phyloP scores from a whole-genome alignment of 30 jellyfish, hydroid and myxozoan species.

The Catostylus mosaicus region DNA sequence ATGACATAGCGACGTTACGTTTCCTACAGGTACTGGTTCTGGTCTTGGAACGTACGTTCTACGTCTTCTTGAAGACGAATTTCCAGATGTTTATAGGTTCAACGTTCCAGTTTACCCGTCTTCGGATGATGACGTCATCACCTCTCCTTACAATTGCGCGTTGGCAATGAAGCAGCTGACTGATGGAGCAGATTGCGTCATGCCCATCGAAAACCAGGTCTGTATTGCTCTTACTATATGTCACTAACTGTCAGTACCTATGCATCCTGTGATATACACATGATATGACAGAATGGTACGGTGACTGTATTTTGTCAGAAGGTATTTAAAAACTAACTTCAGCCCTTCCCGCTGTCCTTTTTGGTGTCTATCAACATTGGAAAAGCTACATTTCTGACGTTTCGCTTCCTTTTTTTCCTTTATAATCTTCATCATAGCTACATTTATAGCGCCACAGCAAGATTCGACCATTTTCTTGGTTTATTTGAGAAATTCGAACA shows the following conservation, averaged over 20 bases:
- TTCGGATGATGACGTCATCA: constrained; percentile 90
- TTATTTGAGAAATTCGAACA: too few species aligned
- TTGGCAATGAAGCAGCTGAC: constrained; percentile 94
- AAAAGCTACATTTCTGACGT: too few species aligned
- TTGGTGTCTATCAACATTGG: too few species aligned
- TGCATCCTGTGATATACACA: background rate
- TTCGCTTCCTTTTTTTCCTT: too few species aligned
- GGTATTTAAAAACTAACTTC: too few species aligned
- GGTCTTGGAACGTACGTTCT: constrained; percentile 92
- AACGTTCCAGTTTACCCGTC: constrained; percentile 93
- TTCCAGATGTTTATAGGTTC: constrained; percentile 90
- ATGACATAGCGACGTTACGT: background rate
- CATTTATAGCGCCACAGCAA: too few species aligned
- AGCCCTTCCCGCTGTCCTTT: too few species aligned
- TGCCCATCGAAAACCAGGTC: constrained; percentile 94
- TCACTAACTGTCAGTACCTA: background rate
- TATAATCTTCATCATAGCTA: too few species aligned
- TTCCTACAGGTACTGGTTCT: constrained; percentile 84
- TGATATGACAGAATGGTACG: too few species aligned
- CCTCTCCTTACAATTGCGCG: constrained; percentile 92
- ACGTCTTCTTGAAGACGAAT: constrained; percentile 82
- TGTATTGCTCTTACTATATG: background rate
- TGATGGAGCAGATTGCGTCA: constrained; percentile 82
- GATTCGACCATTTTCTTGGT: too few species aligned
- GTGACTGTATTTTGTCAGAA: too few species aligned